phyloP scores from a whole-genome alignment of 2,888 invertebrate species.

The Drosophila nigricruria region DNA sequence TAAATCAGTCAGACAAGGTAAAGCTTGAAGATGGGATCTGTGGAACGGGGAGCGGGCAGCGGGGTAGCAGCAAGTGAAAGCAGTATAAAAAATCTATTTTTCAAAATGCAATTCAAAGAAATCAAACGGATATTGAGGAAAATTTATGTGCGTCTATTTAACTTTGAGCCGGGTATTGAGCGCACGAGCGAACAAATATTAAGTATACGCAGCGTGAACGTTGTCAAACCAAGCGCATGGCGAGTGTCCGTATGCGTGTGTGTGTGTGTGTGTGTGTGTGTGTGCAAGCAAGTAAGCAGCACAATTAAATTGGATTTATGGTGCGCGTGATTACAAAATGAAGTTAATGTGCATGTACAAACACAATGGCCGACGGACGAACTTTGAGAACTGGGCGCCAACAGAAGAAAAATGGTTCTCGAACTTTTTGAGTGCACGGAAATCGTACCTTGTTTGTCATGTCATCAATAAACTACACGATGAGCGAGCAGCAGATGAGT shows the following conservation, averaged over 20 bases:
- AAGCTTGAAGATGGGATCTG: not conserved
- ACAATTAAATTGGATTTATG: slow-evolving; percentile 81
- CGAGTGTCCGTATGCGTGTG: slow-evolving; percentile 26
- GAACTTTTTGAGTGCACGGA: slow-evolving; percentile 62
- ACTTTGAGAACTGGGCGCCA: slow-evolving; percentile 5
- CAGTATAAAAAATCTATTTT: slow-evolving; percentile 67
- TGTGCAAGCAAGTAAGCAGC: slow-evolving; percentile 39
- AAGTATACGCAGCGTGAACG: slow-evolving; percentile 65
- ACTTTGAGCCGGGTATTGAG: slow-evolving; percentile 55
- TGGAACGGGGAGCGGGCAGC: not conserved
- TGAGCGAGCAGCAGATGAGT: slow-evolving; percentile 16
- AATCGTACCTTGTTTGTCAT: slow-evolving; percentile 80
- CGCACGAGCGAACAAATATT: slow-evolving; percentile 68
- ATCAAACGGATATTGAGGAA: slow-evolving; percentile 63
- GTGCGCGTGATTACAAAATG: slow-evolving; percentile 78
- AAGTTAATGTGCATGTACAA: slow-evolving; percentile 75
- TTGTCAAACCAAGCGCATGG: slow-evolving; percentile 31
- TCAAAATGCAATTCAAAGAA: slow-evolving; percentile 67
- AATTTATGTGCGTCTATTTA: slow-evolving; percentile 77
- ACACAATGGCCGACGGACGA: slow-evolving; percentile 46
- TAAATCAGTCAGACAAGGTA: slow-evolving; percentile 59
- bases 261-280: slow-evolving; percentile 2
- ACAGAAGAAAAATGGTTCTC: slow-evolving; percentile 65
- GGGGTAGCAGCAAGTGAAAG: slow-evolving; percentile 33
- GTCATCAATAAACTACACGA: slow-evolving; percentile 77